These are phyloP conservation scores for Rhynchonema sp. DNA, from an alignment of 2,888 invertebrate genomes.

Conservation along the genomic window DNA sequence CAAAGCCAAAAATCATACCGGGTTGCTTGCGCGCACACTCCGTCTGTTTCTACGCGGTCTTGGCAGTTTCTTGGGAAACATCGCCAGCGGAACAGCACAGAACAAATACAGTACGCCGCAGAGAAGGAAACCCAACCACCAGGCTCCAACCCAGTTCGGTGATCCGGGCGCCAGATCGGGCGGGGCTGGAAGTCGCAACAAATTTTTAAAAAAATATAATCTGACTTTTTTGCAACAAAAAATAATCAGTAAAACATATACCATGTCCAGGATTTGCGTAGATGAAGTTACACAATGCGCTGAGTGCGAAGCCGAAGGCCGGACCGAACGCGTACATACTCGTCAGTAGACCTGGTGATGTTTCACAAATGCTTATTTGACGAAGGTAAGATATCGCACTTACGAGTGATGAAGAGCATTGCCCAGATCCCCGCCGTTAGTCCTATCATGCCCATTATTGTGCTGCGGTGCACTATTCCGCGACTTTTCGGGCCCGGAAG, in stretches of 20 bases:
- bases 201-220: neutral
- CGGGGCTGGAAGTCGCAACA: constrained; percentile 13
- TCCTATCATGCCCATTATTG: too few species aligned
- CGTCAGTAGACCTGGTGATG: constrained; percentile 19
- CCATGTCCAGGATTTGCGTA: constrained; percentile 11
- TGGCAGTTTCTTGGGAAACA: constrained; percentile 44
- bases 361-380: too few species aligned
- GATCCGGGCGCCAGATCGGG: constrained; percentile 44
- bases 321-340: constrained; percentile 21
- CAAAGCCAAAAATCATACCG: neutral
- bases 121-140: constrained; percentile 48
- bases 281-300: constrained; percentile 14
- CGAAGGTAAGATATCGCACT: too few species aligned
- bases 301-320: constrained; percentile 17
- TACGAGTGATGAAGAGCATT: too few species aligned
- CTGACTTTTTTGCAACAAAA: neutral
- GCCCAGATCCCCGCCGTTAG: too few species aligned
- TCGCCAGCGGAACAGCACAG: constrained; percentile 43
- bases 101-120: constrained; percentile 40
- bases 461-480: too few species aligned
- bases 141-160: constrained; percentile 54
- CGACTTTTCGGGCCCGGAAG: too few species aligned
- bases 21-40: neutral
- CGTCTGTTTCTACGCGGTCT: neutral
- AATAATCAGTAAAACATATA: neutral